phyloP scores from a whole-genome alignment of 2,888 invertebrate species.

The Apodemia duryi region DNA sequence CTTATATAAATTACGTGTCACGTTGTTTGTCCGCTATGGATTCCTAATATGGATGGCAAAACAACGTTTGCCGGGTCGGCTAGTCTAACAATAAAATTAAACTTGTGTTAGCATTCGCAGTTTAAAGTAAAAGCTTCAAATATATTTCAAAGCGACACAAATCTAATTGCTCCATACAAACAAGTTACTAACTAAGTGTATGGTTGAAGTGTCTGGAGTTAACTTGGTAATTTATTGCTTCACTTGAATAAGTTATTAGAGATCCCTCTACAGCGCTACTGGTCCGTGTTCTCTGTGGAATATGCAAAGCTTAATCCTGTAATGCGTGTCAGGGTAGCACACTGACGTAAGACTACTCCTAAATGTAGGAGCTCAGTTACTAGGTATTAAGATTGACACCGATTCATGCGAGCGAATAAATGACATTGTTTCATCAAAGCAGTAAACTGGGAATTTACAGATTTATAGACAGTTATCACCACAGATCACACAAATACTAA shows the following conservation, averaged over 20 bases:
- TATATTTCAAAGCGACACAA: background rate
- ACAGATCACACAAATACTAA: too few species aligned
- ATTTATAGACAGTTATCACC: too few species aligned
- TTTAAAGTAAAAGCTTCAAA: background rate
- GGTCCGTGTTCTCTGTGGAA: constrained; percentile 32
- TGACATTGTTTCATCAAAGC: background rate
- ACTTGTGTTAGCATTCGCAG: background rate
- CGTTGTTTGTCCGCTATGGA: too few species aligned
- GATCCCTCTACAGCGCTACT: constrained; percentile 12
- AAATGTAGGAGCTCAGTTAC: constrained; percentile 19
- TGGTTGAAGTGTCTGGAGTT: constrained; percentile 7
- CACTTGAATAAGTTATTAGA: constrained; percentile 9
- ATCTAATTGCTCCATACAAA: background rate
- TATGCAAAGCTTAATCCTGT: constrained; percentile 58
- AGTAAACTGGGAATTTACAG: too few species aligned
- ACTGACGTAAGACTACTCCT: constrained; percentile 32
- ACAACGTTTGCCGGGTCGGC: too few species aligned
- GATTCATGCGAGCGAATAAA: background rate
- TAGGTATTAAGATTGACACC: background rate
- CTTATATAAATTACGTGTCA: too few species aligned
- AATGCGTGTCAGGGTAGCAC: constrained; percentile 44
- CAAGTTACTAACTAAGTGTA: constrained; percentile 4
- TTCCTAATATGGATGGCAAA: too few species aligned
- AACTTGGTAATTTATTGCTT: constrained; percentile 6
- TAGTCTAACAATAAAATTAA: too few species aligned